Percentiles rank a stretch among this genome's conserved stretches.
Evolutionary conservation across 2,888 invertebrate species (phyloP).

Genomic region (Hipparchia semele): DNA sequence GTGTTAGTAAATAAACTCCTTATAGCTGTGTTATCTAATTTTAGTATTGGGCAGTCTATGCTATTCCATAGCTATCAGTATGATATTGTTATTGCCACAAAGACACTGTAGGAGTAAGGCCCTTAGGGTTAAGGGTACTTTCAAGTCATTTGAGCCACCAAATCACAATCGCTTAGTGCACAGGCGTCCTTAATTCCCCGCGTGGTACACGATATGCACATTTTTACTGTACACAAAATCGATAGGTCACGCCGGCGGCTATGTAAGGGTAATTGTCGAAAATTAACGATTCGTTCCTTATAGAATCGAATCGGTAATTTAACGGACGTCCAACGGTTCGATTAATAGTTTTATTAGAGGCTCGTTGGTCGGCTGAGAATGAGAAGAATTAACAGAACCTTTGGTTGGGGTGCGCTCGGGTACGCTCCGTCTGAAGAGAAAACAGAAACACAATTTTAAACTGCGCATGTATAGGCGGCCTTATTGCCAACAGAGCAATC

Average conservation of each 20-base stretch:
- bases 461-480: no score
- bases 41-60: no score
- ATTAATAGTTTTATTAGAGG: constrained; percentile 26
- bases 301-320: constrained; percentile 58
- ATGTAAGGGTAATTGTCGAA: constrained; percentile 49
- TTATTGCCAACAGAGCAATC: no score
- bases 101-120: no score
- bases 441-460: no score
- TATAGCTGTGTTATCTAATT: no score
- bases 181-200: neutral
- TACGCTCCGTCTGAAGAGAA: no score
- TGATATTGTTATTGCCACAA: no score
- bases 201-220: constrained; percentile 35
- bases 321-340: constrained; percentile 45
- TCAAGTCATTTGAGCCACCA: neutral
- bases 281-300: constrained; percentile 76
- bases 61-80: no score
- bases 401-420: no score
- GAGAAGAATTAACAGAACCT: neutral
- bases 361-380: neutral
- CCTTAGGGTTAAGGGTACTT: no score
- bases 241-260: constrained; percentile 59
- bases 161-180: constrained; percentile 1
- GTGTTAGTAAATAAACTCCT: no score
- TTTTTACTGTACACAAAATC: constrained; percentile 45